phyloP scores from a whole-genome alignment of 2,888 invertebrate species.

The Polyploca ridens region DNA sequence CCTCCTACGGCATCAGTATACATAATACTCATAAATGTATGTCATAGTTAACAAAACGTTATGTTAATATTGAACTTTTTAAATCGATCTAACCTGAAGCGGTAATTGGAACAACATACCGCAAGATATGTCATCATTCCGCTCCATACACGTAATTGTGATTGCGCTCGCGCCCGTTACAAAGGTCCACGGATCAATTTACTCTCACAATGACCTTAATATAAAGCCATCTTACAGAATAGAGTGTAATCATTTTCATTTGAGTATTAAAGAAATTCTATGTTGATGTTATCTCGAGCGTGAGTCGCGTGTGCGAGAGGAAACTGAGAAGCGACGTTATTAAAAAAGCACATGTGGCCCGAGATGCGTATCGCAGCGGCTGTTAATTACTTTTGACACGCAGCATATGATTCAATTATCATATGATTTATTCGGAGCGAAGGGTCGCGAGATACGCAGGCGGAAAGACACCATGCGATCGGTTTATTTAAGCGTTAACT shows the following conservation, averaged over 20 bases:
- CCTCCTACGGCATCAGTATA: background rate
- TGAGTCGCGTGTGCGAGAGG: constrained; percentile 75
- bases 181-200: constrained; percentile 73
- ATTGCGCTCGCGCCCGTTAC: constrained; percentile 59
- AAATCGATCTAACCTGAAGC: constrained; percentile 5
- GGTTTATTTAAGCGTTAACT: constrained; percentile 78
- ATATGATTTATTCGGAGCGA: constrained; percentile 78
- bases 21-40: constrained; percentile 13
- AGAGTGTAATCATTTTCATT: constrained; percentile 74
- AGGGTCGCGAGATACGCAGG: constrained; percentile 54
- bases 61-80: constrained; percentile 20
- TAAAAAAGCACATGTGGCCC: constrained; percentile 82
- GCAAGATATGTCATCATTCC: constrained; percentile 45
- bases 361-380: constrained; percentile 81
- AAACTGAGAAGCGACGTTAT: constrained; percentile 74
- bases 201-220: constrained; percentile 79
- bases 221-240: constrained; percentile 71
- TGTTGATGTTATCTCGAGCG: constrained; percentile 78
- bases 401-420: constrained; percentile 85
- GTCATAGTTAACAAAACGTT: constrained; percentile 28
- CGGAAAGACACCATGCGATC: constrained; percentile 53
- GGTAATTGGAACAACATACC: constrained; percentile 39
- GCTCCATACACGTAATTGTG: constrained; percentile 60
- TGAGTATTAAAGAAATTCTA: constrained; percentile 76
- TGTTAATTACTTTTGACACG: constrained; percentile 84